Base-by-base conservation (phyloP, 1,140 invertebrate species). In the Ips typographus region DNA sequence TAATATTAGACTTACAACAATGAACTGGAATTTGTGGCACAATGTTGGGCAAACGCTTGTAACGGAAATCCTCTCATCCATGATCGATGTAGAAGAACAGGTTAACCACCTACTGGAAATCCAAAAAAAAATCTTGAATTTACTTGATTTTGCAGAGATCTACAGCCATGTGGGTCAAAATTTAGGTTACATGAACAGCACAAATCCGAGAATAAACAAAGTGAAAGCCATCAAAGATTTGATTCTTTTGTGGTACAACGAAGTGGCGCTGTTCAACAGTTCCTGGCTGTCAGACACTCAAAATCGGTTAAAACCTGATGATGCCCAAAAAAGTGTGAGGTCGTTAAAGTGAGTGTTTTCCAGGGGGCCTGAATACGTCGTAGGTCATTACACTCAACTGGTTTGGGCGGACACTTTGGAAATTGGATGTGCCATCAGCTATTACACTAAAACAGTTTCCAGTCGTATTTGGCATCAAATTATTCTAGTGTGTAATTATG, bases 1-100 rank as follows among this genome's bases (percentile, higher is more conserved):
- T 22, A 22, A 39, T 43, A 49, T 74, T 55, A 85, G 84, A 81
- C 76, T 52, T 89, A 87, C 85, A 84, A 88, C 75, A 82, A 83
- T 39, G 85, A 88, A 74, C 77, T 89, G 8, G 86, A 87, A 38
- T 76, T 72, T 38, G 81, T 88, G 57, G 86, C 87, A 2, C 83
- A 85, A 73, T 82, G 84, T 72, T 87, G 87, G 84, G 86, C 85
- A 3, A 82, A 87, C 59, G 65, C 73, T 8, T 79, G 77, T 55
- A 71, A 78, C 51, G 75, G 76, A 53, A 75, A 72, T 56, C 75
- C 77, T 4, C 58, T 78, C 38, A 65, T 66, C 5, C 77, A 78
- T 49, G 77, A 78, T 55, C 57, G 47, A 3, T 77, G 76, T 42
- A 42, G 77, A 73, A 64, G 76, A 66, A 77, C 77, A 43, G 71